phyloP scores from a whole-genome alignment of 2,797 vertebrate species.

The Squalus acanthias region DNA sequence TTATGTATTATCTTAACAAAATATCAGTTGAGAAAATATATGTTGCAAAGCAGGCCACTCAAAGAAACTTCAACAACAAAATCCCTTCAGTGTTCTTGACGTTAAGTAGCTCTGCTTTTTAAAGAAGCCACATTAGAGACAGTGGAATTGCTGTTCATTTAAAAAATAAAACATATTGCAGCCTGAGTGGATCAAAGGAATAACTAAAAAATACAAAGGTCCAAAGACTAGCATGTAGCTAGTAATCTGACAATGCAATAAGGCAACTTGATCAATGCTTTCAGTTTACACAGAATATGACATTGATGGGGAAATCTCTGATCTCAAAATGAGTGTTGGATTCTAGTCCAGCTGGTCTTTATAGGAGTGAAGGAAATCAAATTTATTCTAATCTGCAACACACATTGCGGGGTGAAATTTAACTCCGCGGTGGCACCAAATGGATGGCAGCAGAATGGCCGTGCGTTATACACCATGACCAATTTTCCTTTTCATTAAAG shows the following conservation, averaged over 20 bases:
- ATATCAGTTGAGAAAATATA: background rate
- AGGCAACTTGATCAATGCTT: conserved; percentile 13
- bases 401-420: background rate
- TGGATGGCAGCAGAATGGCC: background rate
- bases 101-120: background rate
- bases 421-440: background rate
- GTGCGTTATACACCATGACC: no score
- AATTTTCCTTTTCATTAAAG: background rate
- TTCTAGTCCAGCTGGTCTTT: background rate
- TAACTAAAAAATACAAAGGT: background rate
- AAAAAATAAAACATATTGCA: background rate
- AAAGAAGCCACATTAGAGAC: background rate
- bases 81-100: background rate
- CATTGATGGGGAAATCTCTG: background rate
- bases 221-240: background rate
- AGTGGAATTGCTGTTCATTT: background rate
- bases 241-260: background rate
- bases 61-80: background rate
- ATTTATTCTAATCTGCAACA: background rate
- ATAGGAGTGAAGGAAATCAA: background rate
- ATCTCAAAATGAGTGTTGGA: background rate
- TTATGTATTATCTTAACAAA: background rate
- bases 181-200: background rate
- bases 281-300: background rate
- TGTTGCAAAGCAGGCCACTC: background rate